Conservation (phyloP, 2,113 vertebrate genomes). For the Ardeotis arabs region DNA sequence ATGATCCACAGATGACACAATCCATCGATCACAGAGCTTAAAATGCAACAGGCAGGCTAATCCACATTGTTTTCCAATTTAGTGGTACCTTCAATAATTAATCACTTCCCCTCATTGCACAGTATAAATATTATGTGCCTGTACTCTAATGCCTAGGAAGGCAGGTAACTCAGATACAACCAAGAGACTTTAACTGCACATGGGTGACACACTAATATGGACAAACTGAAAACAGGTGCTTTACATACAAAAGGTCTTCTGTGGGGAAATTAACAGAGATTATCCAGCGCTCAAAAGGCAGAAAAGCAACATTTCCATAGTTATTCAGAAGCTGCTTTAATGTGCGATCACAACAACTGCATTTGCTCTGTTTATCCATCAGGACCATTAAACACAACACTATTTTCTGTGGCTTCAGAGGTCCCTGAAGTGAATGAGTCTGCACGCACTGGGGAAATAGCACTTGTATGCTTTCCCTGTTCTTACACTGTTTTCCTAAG, state of each 20-base stretch:
- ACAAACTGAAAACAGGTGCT: background rate
- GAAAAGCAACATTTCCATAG: background rate
- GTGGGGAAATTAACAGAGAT: background rate
- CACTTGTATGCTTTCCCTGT: background rate
- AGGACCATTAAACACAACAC: background rate
- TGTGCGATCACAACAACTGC: accelerated
- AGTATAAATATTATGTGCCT: background rate
- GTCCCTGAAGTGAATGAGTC: background rate
- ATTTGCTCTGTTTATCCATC: background rate
- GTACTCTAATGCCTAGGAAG: background rate
- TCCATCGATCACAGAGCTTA: background rate
- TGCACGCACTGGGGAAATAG: background rate
- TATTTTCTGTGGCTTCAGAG: background rate
- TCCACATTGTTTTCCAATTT: background rate
- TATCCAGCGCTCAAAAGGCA: background rate
- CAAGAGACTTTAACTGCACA: background rate
- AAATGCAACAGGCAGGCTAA: background rate
- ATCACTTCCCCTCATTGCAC: background rate
- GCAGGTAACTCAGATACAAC: background rate
- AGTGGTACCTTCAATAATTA: background rate
- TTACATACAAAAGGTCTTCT: background rate
- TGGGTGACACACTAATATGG: background rate
- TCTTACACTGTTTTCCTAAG: background rate
- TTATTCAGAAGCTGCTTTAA: background rate
- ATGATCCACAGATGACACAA: background rate